These are phyloP conservation scores for Rugalucina vietnamica DNA, from an alignment of 2,888 invertebrate genomes.

Conservation along the genomic window DNA sequence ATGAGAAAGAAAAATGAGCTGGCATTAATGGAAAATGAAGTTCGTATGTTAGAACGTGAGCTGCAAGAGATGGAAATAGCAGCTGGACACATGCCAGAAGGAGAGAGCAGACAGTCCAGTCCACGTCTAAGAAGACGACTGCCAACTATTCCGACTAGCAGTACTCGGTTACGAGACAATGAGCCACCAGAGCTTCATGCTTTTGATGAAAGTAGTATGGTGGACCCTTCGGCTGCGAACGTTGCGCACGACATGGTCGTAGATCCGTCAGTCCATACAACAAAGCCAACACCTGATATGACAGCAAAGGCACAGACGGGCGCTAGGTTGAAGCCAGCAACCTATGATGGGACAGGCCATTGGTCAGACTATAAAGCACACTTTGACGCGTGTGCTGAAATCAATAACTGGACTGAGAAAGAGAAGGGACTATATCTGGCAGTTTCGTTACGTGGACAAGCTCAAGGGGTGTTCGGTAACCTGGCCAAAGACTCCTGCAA, in stretches of 20 bases:
- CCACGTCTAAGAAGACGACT: not conserved
- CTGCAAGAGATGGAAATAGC: not conserved
- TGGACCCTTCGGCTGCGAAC: not conserved
- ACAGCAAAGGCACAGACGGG: not conserved
- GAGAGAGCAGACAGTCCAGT: not conserved
- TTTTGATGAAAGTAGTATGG: constrained; percentile 1
- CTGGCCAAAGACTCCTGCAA: not conserved
- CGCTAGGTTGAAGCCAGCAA: not conserved
- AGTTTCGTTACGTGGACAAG: constrained; percentile 28
- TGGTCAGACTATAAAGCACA: constrained; percentile 40
- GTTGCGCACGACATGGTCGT: not conserved
- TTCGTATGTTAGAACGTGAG: not conserved
- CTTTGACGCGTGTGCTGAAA: constrained; percentile 22
- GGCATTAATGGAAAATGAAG: not conserved
- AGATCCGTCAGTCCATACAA: not conserved
- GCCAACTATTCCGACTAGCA: not conserved
- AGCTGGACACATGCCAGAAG: not conserved
- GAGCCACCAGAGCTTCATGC: not conserved
- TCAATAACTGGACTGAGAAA: constrained; percentile 21
- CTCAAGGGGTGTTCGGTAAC: constrained; percentile 29
- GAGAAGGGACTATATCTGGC: constrained; percentile 32
- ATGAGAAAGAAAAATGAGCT: not conserved
- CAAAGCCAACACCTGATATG: not conserved
- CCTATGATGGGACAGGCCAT: constrained; percentile 27
- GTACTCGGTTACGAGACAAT: not conserved